A percentile compares a stretch with the other conserved stretches of the same genome.
Conservation (phyloP, 2,797 vertebrate species). For the Lindbergichthys nudifrons region DNA sequence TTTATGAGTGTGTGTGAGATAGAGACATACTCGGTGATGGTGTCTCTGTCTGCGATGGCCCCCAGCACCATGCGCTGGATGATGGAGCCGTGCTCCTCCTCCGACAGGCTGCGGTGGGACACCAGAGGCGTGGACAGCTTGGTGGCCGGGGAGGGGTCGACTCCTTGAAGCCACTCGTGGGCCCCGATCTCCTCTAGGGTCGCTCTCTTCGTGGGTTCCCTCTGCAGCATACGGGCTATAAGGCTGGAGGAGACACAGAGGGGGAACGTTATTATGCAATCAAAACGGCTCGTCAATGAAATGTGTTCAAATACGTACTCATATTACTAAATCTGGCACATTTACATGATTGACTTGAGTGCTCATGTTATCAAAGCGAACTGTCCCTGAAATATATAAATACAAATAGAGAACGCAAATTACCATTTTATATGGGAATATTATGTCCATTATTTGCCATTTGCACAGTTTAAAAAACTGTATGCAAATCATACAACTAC, state of each 20-base stretch:
- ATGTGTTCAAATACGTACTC: background rate
- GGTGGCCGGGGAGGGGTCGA: constrained; percentile 95
- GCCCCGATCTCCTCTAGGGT: constrained; percentile 93
- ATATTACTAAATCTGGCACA: no score
- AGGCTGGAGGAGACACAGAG: constrained; percentile 80
- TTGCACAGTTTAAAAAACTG: no score
- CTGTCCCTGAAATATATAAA: no score
- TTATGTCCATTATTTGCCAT: no score
- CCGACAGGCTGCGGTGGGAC: constrained; percentile 93
- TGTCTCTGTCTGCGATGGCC: constrained; percentile 91
- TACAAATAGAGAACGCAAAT: no score
- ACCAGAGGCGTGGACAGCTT: constrained; percentile 95
- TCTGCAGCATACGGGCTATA: constrained; percentile 94
- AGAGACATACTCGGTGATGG: constrained; percentile 90
- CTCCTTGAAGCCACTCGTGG: constrained; percentile 93
- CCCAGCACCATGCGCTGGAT: constrained; percentile 96
- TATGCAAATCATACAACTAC: no score
- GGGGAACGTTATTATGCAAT: background rate
- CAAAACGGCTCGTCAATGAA: no score
- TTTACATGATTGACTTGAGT: no score
- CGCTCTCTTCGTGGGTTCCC: constrained; percentile 92
- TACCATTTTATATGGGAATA: no score
- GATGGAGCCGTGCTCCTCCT: constrained; percentile 95
- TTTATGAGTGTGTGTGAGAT: background rate
- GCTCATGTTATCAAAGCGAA: no score